phyloP scores from a whole-genome alignment of 1,140 invertebrate species.

The Zaprionus inermis region DNA sequence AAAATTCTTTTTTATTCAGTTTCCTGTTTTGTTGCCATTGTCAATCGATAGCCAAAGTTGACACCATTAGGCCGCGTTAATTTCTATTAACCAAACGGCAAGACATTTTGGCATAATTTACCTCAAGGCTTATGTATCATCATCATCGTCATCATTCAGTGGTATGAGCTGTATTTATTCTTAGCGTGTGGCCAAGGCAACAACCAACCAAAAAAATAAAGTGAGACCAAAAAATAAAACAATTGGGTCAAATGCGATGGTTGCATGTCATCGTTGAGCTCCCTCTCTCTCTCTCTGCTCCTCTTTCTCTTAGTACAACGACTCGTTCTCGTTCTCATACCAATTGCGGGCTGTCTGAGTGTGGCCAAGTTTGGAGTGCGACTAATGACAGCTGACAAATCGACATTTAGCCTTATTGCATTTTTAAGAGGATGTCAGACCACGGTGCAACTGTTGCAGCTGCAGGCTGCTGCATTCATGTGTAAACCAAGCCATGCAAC shows the following conservation, averaged over 20 bases:
- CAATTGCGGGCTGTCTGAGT: not conserved
- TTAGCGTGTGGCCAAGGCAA: slow-evolving; percentile 48
- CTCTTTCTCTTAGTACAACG: not conserved
- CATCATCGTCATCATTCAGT: slow-evolving; percentile 29
- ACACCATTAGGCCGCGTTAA: not conserved
- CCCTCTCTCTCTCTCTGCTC: not conserved
- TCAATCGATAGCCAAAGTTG: not conserved
- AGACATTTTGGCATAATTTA: slow-evolving; percentile 7
- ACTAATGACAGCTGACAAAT: slow-evolving; percentile 41
- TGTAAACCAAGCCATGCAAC: slow-evolving; percentile 30
- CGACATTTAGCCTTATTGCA: slow-evolving; percentile 28
- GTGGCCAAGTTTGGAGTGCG: slow-evolving; percentile 19
- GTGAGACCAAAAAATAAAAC: slow-evolving; percentile 19
- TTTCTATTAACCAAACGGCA: not conserved
- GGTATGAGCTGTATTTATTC: slow-evolving; percentile 38
- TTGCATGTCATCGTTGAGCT: slow-evolving; percentile 33
- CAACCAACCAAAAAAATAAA: slow-evolving; percentile 11
- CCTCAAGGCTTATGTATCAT: slow-evolving; percentile 42
- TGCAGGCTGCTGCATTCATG: slow-evolving; percentile 12
- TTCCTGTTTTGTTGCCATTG: not conserved
- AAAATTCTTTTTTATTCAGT: not conserved
- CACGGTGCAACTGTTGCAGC: slow-evolving; percentile 42
- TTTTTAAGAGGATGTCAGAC: slow-evolving; percentile 25
- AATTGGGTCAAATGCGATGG: slow-evolving; percentile 49
- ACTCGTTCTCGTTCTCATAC: not conserved